phyloP scores from a whole-genome alignment of 2,797 vertebrate species.

The Manis javanica region DNA sequence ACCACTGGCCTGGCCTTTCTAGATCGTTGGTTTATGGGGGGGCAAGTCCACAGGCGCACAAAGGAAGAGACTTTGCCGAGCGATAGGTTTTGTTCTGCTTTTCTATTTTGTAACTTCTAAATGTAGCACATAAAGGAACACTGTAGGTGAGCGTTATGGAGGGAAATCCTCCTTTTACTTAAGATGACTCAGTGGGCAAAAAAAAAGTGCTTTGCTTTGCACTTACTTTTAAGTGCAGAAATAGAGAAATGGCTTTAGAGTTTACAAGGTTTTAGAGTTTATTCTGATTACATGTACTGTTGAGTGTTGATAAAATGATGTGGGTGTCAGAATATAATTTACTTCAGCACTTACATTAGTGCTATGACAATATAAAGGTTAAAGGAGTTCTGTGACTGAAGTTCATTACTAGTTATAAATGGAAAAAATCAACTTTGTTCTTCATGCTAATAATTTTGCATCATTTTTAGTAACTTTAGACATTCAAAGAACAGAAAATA shows the following conservation, averaged over 20 bases:
- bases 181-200: conserved; percentile 52
- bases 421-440: background rate
- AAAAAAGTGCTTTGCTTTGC: conserved; percentile 63
- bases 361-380: conserved; percentile 42
- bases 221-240: background rate
- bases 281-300: conserved; percentile 18
- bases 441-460: background rate
- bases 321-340: conserved; percentile 42
- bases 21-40: conserved; percentile 17
- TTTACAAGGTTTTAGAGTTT: conserved; percentile 36
- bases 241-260: background rate
- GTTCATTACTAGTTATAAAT: background rate
- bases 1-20: conserved; percentile 13
- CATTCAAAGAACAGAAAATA: background rate
- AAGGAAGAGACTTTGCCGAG: conserved; percentile 40
- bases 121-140: conserved; percentile 13
- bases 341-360: conserved; percentile 29
- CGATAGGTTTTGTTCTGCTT: background rate
- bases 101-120: conserved; percentile 64
- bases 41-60: background rate
- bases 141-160: background rate
- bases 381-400: background rate
- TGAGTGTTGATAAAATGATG: conserved; percentile 48
- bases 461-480: conserved; percentile 16
- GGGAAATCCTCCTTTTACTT: conserved; percentile 15